These are phyloP conservation scores for Neelides folsomi DNA, from an alignment of 2,888 invertebrate genomes.

Conservation along the genomic window DNA sequence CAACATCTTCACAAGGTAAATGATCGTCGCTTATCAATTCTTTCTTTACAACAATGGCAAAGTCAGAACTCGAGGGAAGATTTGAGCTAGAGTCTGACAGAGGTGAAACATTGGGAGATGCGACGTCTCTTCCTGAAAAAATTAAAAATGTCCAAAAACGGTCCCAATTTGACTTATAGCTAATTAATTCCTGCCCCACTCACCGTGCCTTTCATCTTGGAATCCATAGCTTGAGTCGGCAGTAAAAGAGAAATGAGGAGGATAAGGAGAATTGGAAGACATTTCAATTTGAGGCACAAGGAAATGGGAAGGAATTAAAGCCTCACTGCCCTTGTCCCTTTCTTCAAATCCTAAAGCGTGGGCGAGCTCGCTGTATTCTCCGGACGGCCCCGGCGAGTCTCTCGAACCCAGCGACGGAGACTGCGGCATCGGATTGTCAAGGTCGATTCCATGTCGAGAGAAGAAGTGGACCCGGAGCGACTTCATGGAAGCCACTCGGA, in stretches of 20 bases:
- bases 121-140: constrained; percentile 32
- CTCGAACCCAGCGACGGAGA: constrained; percentile 20
- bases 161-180: no score
- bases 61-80: constrained; percentile 51
- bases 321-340: constrained; percentile 30
- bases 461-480: constrained; percentile 77
- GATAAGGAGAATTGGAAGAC: constrained; percentile 40
- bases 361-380: constrained; percentile 32
- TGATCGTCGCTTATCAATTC: constrained; percentile 24
- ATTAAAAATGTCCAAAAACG: constrained; percentile 3
- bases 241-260: constrained; percentile 29
- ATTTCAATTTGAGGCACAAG: constrained; percentile 82
- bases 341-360: constrained; percentile 34
- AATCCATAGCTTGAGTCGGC: constrained; percentile 30
- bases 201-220: constrained; percentile 24
- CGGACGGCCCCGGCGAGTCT: constrained; percentile 18
- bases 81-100: constrained; percentile 64
- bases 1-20: constrained; percentile 16
- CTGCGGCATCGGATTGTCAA: constrained; percentile 70
- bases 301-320: constrained; percentile 59
- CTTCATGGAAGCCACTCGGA: constrained; percentile 78
- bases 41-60: constrained; percentile 28
- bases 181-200: no score
- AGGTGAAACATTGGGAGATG: constrained; percentile 47
- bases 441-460: constrained; percentile 76